Evolutionary conservation across 2,888 invertebrate genomes (phyloP), one percentile per base, ranked within the genome.

Genomic region (Stenurella melanura): DNA sequence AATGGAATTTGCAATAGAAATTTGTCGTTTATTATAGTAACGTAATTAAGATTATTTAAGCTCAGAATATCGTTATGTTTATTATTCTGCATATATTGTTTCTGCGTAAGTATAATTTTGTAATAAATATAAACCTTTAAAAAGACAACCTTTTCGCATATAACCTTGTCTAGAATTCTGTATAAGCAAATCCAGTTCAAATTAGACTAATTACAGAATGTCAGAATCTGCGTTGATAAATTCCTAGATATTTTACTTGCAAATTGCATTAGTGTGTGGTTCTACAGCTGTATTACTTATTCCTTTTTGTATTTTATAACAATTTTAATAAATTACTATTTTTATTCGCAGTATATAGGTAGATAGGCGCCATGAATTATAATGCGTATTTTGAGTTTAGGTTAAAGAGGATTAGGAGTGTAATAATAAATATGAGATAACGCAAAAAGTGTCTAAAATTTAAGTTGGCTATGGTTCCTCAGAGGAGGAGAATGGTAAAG

Each of bases 151-250:
- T 67, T 56, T 1, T 0, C 10, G 12, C 7, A 0, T 7, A 0
- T 2, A 18, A 21, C 7, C 26, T 67, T 67, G 54, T 21, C 19
- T 54, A 19, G 2, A 26, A 12, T 42, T 42, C 15, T 42, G 64
- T 17, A 38, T 15, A 38, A 11, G 1, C 61, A 42, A 17, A 42
- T 19, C 73, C 69, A 19, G 61, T 73, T 71, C 78, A 77, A 81
- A 83, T 83, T 82, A 82, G 81, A 73, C 78, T 82, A 82, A 83
- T 83, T 82, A 83, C 79, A 81, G 77, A 67, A 64, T 79, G 78
- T 80, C 81, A 77, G 73, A 68, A 80, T 61, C 38, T 67, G 30
- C 81, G 82, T 80, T 83, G 77, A 73, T 26, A n/a, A n/a, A 79
- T 80, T 78, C 70, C 78, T 78, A 81, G 76, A 81, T 78, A 81